These are phyloP conservation scores for Andrena bicolor DNA, from an alignment of 2,888 invertebrate genomes.

Conservation along the genomic window DNA sequence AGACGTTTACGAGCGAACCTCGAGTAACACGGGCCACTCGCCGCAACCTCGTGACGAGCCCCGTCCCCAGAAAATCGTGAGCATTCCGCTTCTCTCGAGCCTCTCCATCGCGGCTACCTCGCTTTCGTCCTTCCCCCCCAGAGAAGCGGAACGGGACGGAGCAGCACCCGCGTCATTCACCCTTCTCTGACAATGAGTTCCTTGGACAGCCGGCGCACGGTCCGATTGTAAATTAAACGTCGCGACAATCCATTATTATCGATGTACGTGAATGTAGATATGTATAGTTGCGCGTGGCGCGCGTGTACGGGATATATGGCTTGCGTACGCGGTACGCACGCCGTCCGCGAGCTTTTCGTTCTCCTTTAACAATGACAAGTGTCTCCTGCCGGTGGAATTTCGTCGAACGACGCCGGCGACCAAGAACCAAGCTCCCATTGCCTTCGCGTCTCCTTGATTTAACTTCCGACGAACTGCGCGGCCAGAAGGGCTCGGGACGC, in stretches of 20 bases:
- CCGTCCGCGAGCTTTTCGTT: slow-evolving; percentile 4
- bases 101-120: background rate
- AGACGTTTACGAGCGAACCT: background rate
- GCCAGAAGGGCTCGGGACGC: background rate
- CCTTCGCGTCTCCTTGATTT: background rate
- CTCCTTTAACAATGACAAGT: no score
- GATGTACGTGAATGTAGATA: slow-evolving; percentile 57
- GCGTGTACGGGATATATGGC: slow-evolving; percentile 43
- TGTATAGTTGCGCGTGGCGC: slow-evolving; percentile 49
- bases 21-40: background rate
- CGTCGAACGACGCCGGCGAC: background rate
- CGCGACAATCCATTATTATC: slow-evolving; percentile 61
- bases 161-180: slow-evolving; percentile 1
- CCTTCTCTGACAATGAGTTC: slow-evolving; percentile 40
- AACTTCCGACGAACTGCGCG: slow-evolving; percentile 3
- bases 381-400: background rate
- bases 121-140: background rate
- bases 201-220: slow-evolving; percentile 41
- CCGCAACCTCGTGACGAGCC: background rate
- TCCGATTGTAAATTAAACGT: slow-evolving; percentile 53
- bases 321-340: background rate
- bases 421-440: background rate
- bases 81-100: background rate
- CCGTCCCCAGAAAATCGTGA: background rate
- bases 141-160: background rate